phyloP scores from a whole-genome alignment of 2,888 invertebrate genomes.

The Erebia epiphron region DNA sequence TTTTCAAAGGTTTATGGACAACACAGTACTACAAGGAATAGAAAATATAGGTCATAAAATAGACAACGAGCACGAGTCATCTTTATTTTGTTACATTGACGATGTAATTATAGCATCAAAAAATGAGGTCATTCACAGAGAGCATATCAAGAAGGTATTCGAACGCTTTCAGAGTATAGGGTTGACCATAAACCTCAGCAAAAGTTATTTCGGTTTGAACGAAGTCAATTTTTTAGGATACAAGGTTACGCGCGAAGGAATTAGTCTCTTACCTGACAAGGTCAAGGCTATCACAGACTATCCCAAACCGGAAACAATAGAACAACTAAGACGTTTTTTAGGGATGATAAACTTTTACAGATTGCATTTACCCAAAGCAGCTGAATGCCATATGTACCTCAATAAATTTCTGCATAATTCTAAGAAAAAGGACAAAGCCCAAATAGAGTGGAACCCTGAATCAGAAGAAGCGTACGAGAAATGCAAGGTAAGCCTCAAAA shows the following conservation, averaged over 20 bases:
- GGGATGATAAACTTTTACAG: slow-evolving; percentile 37
- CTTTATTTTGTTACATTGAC: slow-evolving; percentile 50
- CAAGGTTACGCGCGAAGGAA: slow-evolving; percentile 26
- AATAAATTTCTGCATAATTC: slow-evolving; percentile 30
- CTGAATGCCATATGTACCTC: slow-evolving; percentile 12
- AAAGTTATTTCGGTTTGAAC: slow-evolving; percentile 31
- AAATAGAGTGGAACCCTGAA: slow-evolving; percentile 38
- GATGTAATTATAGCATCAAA: slow-evolving; percentile 45
- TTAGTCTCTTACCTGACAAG: slow-evolving; percentile 11
- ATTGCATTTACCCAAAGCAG: slow-evolving; percentile 19
- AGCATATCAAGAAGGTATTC: slow-evolving; percentile 36
- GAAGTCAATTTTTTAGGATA: slow-evolving; percentile 39
- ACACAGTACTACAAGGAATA: slow-evolving; percentile 36
- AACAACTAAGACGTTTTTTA: slow-evolving; percentile 29
- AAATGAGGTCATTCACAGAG: slow-evolving; percentile 26
- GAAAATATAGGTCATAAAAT: slow-evolving; percentile 21
- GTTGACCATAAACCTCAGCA: slow-evolving; percentile 34
- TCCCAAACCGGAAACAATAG: slow-evolving; percentile 15
- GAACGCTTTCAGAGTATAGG: slow-evolving; percentile 33
- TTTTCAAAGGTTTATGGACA: slow-evolving; percentile 47
- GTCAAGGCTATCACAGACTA: slow-evolving; percentile 7
- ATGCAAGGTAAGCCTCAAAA: slow-evolving; percentile 39
- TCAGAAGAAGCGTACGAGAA: slow-evolving; percentile 39
- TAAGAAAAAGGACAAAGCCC: slow-evolving; percentile 41
- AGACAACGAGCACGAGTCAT: not conserved